Evolutionary conservation across 2,797 vertebrate genomes (phyloP).

Genomic region (Myotis vivesi): DNA sequence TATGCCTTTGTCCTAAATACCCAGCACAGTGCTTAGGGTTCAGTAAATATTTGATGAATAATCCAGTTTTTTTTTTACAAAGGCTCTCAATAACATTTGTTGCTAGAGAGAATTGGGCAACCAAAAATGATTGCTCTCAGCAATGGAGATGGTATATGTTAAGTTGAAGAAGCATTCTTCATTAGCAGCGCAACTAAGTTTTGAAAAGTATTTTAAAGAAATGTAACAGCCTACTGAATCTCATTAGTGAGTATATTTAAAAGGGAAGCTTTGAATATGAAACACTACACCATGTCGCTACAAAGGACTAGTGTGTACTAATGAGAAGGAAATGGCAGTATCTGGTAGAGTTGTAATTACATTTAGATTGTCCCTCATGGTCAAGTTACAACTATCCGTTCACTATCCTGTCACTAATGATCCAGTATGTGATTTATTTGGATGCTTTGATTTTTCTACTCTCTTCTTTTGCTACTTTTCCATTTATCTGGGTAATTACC

Average conservation of each 20-base stretch:
- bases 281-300: not conserved
- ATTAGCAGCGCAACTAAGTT: constrained; percentile 26
- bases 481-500: constrained; percentile 52
- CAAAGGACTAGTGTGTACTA: constrained; percentile 3
- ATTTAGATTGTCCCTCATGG: not conserved
- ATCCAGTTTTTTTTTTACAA: not conserved
- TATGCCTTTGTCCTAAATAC: not conserved
- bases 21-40: not conserved
- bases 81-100: not conserved
- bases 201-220: constrained; percentile 52
- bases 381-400: not conserved
- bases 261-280: constrained; percentile 30
- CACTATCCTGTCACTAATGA: not conserved
- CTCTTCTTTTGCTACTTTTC: constrained; percentile 41
- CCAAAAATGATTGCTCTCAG: not conserved
- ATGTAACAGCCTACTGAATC: not conserved
- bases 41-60: constrained; percentile 5
- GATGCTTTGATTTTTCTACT: not conserved
- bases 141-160: not conserved
- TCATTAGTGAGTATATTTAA: constrained; percentile 61
- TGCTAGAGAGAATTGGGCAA: not conserved
- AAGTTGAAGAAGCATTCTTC: not conserved
- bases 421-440: constrained; percentile 47
- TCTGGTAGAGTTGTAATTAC: constrained; percentile 25
- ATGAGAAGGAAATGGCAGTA: constrained; percentile 34